These are phyloP conservation scores for Cynopterus brachyotis DNA, from an alignment of 2,113 vertebrate genomes.

Conservation along the genomic window DNA sequence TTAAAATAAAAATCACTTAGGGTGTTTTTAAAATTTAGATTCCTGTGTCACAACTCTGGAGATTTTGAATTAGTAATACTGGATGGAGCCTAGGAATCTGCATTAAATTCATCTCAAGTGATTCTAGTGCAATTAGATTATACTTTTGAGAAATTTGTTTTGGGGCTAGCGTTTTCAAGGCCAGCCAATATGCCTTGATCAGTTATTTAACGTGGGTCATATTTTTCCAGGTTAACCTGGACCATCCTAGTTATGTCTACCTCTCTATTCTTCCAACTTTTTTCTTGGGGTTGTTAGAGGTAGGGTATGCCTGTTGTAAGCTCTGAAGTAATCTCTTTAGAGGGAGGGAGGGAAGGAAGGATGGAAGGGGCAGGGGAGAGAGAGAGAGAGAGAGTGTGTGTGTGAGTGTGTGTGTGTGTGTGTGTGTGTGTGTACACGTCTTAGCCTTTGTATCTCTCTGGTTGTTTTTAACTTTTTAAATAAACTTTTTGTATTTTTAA, in stretches of 20 bases:
- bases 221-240: not conserved
- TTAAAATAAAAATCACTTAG: slow-evolving; percentile 9
- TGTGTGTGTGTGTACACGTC: not conserved
- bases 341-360: too few relatives aligned
- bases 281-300: not conserved
- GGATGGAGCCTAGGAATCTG: not conserved
- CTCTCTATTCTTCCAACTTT: not conserved
- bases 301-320: not conserved
- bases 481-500: not conserved
- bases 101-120: not conserved
- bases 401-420: too few relatives aligned
- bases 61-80: not conserved
- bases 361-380: too few relatives aligned
- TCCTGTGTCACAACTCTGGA: not conserved
- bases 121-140: not conserved
- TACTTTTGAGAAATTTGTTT: not conserved
- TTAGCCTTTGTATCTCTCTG: not conserved
- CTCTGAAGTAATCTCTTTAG: not conserved
- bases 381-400: too few relatives aligned
- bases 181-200: not conserved
- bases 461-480: slow-evolving; percentile 34
- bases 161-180: not conserved
- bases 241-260: not conserved
- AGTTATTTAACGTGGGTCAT: not conserved
- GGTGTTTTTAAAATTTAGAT: slow-evolving; percentile 7